These are phyloP conservation scores for Morinoia aosen DNA, from an alignment of 2,888 invertebrate species.

Conservation along the genomic window DNA sequence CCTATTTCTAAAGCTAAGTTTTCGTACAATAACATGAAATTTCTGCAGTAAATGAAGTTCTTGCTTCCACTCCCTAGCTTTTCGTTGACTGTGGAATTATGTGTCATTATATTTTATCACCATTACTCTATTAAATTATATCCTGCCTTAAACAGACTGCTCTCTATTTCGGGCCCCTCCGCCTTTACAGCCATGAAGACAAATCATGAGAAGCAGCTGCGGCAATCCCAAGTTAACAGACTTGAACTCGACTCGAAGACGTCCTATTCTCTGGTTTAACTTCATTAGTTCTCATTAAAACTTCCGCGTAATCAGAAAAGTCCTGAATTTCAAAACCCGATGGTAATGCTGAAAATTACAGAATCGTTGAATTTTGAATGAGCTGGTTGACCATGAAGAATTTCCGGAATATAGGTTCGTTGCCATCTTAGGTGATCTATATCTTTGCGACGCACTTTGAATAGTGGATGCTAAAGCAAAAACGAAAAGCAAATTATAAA, in stretches of 20 bases:
- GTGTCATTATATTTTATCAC: too few species aligned
- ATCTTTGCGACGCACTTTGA: background rate
- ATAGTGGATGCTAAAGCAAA: background rate
- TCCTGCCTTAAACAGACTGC: background rate
- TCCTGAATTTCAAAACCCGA: constrained; percentile 34
- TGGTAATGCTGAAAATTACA: constrained; percentile 21
- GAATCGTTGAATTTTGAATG: constrained; percentile 33
- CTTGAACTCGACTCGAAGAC: background rate
- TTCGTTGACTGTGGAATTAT: too few species aligned
- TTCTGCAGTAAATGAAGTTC: too few species aligned
- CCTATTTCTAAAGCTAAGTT: too few species aligned
- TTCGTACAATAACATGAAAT: too few species aligned
- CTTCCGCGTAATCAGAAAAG: constrained; percentile 36
- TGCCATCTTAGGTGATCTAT: background rate
- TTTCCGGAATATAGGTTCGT: background rate
- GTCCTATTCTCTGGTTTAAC: constrained; percentile 7
- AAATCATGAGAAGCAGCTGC: background rate
- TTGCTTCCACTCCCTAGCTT: too few species aligned
- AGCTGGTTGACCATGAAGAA: constrained; percentile 3
- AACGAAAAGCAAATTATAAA: background rate
- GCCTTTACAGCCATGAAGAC: background rate
- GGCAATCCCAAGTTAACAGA: background rate
- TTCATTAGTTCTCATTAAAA: constrained; percentile 52
- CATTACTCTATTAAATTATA: too few species aligned
- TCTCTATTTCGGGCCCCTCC: background rate